These are phyloP conservation scores for Zaprionus ornatus DNA, from an alignment of 1,140 invertebrate species.

Conservation along the genomic window DNA sequence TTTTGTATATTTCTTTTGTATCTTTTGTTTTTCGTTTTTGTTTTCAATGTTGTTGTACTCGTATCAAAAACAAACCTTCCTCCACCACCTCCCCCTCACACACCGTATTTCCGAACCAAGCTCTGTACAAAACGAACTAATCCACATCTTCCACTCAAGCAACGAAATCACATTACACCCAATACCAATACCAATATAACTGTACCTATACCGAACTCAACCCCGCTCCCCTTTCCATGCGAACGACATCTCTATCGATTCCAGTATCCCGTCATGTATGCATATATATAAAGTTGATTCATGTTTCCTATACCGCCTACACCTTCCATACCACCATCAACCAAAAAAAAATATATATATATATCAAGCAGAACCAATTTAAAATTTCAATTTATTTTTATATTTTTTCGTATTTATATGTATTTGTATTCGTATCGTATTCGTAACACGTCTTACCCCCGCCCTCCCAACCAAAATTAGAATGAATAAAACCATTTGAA, in stretches of 20 bases:
- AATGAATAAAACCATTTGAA: conserved; percentile 51
- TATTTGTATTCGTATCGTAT: conserved; percentile 45
- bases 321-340: neutral
- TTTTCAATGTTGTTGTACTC: conserved; percentile 75
- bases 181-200: neutral
- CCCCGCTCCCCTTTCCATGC: neutral
- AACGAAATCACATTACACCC: neutral
- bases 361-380: conserved; percentile 12
- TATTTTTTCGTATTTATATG: conserved; percentile 17
- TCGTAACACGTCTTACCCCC: conserved; percentile 62
- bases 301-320: neutral
- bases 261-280: neutral
- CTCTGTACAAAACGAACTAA: conserved; percentile 5
- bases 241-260: neutral
- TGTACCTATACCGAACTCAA: neutral
- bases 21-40: conserved; percentile 58
- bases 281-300: conserved; percentile 1
- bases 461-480: conserved; percentile 46
- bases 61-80: neutral
- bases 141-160: neutral
- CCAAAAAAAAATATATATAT: neutral
- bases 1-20: conserved; percentile 55
- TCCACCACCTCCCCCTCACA: neutral
- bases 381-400: conserved; percentile 25
- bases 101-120: neutral